phyloP scores from a whole-genome alignment of 2,113 vertebrate species.

The Alligator mississippiensis region DNA sequence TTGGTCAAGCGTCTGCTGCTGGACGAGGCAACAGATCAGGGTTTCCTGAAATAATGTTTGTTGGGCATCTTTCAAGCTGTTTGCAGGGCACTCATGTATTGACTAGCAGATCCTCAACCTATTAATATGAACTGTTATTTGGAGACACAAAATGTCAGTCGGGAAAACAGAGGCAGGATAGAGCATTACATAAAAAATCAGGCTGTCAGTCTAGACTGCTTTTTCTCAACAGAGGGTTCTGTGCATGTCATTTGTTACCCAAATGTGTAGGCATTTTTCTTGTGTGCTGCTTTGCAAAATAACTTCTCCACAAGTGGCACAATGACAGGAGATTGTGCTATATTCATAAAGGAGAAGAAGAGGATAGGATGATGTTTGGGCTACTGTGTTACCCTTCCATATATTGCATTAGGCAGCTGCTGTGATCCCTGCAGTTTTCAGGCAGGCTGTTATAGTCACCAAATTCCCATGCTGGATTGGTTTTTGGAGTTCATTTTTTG shows the following conservation, averaged over 20 bases:
- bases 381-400: background rate
- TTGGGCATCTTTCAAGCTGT: background rate
- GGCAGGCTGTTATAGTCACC: background rate
- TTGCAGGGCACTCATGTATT: background rate
- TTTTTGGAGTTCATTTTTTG: background rate
- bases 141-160: background rate
- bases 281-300: background rate
- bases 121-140: background rate
- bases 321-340: background rate
- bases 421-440: background rate
- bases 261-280: background rate
- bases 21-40: background rate
- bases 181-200: background rate
- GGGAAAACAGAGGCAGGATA: background rate
- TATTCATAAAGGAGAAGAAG: rapidly evolving
- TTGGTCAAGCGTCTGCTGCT: constrained; percentile 7
- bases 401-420: too few relatives aligned
- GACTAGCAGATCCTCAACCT: background rate
- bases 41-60: background rate
- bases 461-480: background rate
- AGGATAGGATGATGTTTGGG: background rate
- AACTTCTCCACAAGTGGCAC: background rate
- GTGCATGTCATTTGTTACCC: rapidly evolving
- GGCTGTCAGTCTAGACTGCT: background rate
- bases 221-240: rapidly evolving